Evolutionary conservation across 2,797 vertebrate genomes (phyloP).

Genomic region (Moxostoma hubbsi): DNA sequence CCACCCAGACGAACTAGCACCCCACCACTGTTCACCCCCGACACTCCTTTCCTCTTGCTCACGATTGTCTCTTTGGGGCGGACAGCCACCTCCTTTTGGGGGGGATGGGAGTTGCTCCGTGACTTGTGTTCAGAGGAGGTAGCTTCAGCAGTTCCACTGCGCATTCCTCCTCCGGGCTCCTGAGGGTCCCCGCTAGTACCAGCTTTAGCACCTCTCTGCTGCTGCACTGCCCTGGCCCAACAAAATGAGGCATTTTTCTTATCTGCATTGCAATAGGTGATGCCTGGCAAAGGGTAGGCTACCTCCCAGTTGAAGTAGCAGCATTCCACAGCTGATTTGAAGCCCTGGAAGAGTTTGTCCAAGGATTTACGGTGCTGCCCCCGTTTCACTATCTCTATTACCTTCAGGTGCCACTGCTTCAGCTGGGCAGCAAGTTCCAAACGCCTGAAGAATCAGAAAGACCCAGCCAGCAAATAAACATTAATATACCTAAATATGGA

Average conservation of each 20-base stretch:
- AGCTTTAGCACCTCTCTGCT: slow-evolving; percentile 82
- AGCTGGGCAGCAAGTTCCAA: slow-evolving; percentile 91
- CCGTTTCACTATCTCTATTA: slow-evolving; percentile 97
- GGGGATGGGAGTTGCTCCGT: slow-evolving; percentile 66
- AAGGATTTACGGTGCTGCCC: slow-evolving; percentile 97
- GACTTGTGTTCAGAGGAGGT: slow-evolving; percentile 68
- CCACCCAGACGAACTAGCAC: slow-evolving; percentile 84
- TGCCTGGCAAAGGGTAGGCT: slow-evolving; percentile 93
- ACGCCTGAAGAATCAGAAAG: slow-evolving; percentile 75
- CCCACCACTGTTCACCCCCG: slow-evolving; percentile 74
- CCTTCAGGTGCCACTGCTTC: slow-evolving; percentile 96
- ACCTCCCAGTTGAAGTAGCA: slow-evolving; percentile 98
- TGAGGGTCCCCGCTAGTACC: slow-evolving; percentile 68
- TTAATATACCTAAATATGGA: background rate
- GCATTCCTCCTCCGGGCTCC: slow-evolving; percentile 67
- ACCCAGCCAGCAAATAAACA: background rate
- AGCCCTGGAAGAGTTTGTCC: slow-evolving; percentile 97
- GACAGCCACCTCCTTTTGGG: slow-evolving; percentile 86
- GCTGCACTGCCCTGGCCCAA: slow-evolving; percentile 90
- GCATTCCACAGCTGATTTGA: slow-evolving; percentile 96
- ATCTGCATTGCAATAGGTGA: slow-evolving; percentile 92
- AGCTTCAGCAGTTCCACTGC: slow-evolving; percentile 71
- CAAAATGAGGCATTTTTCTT: slow-evolving; percentile 90
- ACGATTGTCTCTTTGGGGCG: slow-evolving; percentile 90
- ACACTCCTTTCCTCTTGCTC: slow-evolving; percentile 88